These are phyloP conservation scores for Acanthaster planci DNA, from an alignment of 35 echinoderm and acorn worm genomes.

Conservation along the genomic window DNA sequence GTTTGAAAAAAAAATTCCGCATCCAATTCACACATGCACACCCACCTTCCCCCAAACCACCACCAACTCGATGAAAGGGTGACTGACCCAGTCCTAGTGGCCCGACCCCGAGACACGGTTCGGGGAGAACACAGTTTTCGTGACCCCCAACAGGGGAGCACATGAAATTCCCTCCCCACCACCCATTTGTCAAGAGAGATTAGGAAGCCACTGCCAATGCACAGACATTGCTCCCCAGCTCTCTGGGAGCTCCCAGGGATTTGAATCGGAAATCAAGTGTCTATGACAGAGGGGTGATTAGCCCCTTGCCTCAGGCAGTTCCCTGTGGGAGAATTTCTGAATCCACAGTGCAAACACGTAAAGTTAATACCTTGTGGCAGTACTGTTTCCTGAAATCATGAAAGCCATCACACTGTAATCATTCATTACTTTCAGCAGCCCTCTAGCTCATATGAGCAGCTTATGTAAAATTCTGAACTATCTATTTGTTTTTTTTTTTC, in stretches of 20 bases:
- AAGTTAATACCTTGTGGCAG: slow-evolving; percentile 5
- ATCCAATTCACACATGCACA: background rate
- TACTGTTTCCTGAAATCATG: slow-evolving; percentile 7
- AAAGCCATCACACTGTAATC: background rate
- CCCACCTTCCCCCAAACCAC: background rate
- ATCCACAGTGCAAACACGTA: background rate
- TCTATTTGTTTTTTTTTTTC: no score
- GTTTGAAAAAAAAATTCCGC: background rate
- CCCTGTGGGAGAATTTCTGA: background rate
- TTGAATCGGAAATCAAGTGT: slow-evolving; percentile 15
- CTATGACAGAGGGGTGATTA: slow-evolving; percentile 4
- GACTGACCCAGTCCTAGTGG: slow-evolving; percentile 13
- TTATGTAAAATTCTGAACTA: no score
- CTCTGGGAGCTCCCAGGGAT: slow-evolving; percentile 1
- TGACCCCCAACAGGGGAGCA: background rate
- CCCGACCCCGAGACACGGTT: background rate
- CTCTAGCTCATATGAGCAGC: no score
- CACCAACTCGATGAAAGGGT: background rate
- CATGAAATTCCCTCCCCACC: slow-evolving; percentile 11
- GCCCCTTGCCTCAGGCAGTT: background rate
- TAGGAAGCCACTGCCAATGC: slow-evolving; percentile 2
- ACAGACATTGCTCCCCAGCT: background rate
- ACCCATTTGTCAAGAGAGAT: slow-evolving; percentile 28
- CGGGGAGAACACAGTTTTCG: slow-evolving; percentile 3
- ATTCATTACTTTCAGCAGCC: no score